phyloP scores from a whole-genome alignment of 1,140 invertebrate genomes.

The Drosophila grimshawi region DNA sequence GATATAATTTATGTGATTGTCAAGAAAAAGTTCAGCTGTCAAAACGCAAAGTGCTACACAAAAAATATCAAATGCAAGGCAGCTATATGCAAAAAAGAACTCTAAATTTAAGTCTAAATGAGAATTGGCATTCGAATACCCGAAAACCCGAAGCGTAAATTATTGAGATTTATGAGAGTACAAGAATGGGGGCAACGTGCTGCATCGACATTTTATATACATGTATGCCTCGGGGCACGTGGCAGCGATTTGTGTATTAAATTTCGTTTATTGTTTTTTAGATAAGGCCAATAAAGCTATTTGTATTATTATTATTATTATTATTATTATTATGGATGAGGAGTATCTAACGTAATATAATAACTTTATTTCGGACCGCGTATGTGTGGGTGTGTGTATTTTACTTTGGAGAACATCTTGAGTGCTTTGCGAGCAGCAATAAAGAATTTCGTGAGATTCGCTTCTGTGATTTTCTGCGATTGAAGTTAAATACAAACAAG shows the following conservation, averaged over 20 bases:
- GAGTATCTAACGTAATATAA: slow-evolving; percentile 26
- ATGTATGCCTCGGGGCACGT: slow-evolving; percentile 15
- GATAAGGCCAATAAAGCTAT: slow-evolving; percentile 39
- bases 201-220: slow-evolving; percentile 13
- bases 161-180: slow-evolving; percentile 31
- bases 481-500: slow-evolving; percentile 18
- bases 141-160: slow-evolving; percentile 14
- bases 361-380: neutral
- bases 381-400: neutral
- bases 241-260: slow-evolving; percentile 39
- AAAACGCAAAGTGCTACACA: slow-evolving; percentile 15
- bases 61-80: slow-evolving; percentile 11
- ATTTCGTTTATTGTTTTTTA: slow-evolving; percentile 40
- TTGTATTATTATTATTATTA: slow-evolving; percentile 30
- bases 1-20: slow-evolving; percentile 17
- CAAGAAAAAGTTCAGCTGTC: slow-evolving; percentile 22
- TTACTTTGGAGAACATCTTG: neutral
- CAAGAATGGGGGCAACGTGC: neutral
- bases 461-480: slow-evolving; percentile 20
- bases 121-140: slow-evolving; percentile 19
- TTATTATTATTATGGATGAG: slow-evolving; percentile 23
- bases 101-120: slow-evolving; percentile 30
- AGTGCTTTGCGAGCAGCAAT: slow-evolving; percentile 29
- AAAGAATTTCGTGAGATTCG: slow-evolving; percentile 28
- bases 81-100: neutral